Evolutionary conservation across 2,888 invertebrate genomes (phyloP), one percentile per base, ranked within the genome.

Genomic region (Ernsta delagoae): DNA sequence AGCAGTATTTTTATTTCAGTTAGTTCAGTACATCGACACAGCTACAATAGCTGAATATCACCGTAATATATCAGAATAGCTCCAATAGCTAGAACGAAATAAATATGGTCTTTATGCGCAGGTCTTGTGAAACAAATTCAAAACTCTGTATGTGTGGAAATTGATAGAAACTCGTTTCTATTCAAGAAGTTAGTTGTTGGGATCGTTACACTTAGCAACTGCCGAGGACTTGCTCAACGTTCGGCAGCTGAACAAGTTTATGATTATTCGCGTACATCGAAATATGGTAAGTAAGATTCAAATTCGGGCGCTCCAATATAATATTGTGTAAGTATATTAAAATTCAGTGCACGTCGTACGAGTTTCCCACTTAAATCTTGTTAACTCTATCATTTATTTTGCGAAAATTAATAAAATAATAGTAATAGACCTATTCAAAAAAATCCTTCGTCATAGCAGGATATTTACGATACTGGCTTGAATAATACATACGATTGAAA

Each of bases 201-300:
- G 75, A 77, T 82, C 80, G 81, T 81, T 84, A 78, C 76, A 81
- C 78, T 83, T 79, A 80, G 79, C 80, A 84, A 85, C 83, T 83
- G 84, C 83, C 61, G 57, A 65, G 36, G 24, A 41, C 59, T 45
- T 45, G 45, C 56, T 45, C 56, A 45, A 64, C 71, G 73, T 75
- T 75, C 73, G 56, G 56, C 12, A 75, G 78, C 76, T 77, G 75
- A 73, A 76, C 77, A 81, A 84, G 79, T 84, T 87, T 81, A 81
- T 85, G 82, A 85, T 85, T 85, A 83, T 79, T 79, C 75, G 78
- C 71, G 74, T 71, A 45, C 59, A 66, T 70, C 59, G 50, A 36
- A 63, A 65, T 63, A 59, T 65, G 53, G 24, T 59, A 60, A 68
- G 59, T 68, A 36, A 39, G 43, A 59, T 45, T 66, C 16, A 63